Conservation (phyloP, 2,888 invertebrate species). For the Cheilosia vernalis region DNA sequence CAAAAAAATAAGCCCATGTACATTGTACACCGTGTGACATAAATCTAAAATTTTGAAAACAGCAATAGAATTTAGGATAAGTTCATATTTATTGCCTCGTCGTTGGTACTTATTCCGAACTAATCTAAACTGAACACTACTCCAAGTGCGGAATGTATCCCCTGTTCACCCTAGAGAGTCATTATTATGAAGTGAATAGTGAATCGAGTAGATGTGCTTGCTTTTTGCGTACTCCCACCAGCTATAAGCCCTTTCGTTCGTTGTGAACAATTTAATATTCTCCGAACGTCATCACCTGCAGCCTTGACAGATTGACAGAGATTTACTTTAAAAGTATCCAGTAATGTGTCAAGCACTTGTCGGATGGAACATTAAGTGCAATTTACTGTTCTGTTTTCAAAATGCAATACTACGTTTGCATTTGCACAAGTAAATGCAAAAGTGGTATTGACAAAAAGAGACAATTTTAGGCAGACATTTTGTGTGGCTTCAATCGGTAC, state of each 20-base stretch:
- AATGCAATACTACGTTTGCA: not conserved
- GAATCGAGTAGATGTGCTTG: not conserved
- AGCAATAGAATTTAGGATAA: too few relatives aligned
- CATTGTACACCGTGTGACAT: too few relatives aligned
- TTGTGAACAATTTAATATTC: conserved; percentile 21
- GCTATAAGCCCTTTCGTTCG: not conserved
- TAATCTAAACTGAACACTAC: too few relatives aligned
- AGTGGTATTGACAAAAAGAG: too few relatives aligned
- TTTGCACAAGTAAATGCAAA: too few relatives aligned
- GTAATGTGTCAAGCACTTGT: conserved; percentile 21
- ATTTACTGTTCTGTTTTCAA: conserved; percentile 28
- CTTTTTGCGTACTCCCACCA: not conserved
- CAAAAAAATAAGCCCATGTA: too few relatives aligned
- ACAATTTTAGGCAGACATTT: too few relatives aligned
- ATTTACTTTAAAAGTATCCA: conserved; percentile 31
- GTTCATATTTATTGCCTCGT: too few relatives aligned
- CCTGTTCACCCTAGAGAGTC: not conserved
- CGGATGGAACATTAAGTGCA: conserved; percentile 25
- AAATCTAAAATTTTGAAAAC: too few relatives aligned
- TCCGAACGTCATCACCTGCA: conserved; percentile 7
- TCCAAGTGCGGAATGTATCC: too few relatives aligned
- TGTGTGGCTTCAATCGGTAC: too few relatives aligned
- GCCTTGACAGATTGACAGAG: conserved; percentile 30
- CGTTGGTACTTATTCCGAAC: too few relatives aligned
- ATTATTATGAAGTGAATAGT: not conserved